Base-by-base conservation (phyloP, 2,888 invertebrate genomes). In the Calameuta filiformis region DNA sequence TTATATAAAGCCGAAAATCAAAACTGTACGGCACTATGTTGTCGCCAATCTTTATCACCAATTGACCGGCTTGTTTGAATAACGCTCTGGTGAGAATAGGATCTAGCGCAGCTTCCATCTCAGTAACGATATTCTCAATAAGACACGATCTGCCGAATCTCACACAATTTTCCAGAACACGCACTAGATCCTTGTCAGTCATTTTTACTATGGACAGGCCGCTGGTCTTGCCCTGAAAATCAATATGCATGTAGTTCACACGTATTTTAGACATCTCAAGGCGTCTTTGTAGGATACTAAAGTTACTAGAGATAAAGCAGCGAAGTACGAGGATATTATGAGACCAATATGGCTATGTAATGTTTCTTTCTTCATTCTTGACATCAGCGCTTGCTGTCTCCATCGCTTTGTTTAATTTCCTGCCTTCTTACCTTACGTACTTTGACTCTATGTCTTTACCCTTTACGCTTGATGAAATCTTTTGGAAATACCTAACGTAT, bases 41-140 rank as follows among this genome's bases (percentile, higher is more conserved):
- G 84, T 98, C 98, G 0, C 98, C 98, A 74, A 98, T 92, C 85
- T 97, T 96, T 3, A 98, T 94, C 90, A 96, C 95, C 89, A 94
- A 85, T 68, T 95, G 94, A 0, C 95, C 95, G 73, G 95, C 95
- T 93, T 97, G 97, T 1, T 94, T 93, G 90, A 96, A 98, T 4
- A 96, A 95, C 90, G 96, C 96, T 76, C 95, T 94, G 91, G 95
- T 92, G 0, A 98, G 92, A 4, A 98, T 94, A 0, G 97, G 96
- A 88, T 98, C 97, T 4, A 98, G 90, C 0, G 97, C 95, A 0
- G 98, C 97, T 88, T 98, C 98, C 23, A 98, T 90, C 80, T 97
- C 97, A 82, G 95, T 95, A 0, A 95, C 95, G 0, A 98, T 95
- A 88, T 97, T 97, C 90, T 98, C 98, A 84, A 98, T 93, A 4